Base-by-base conservation (phyloP, 23 tunicate species). In the Oikopleura dioica region DNA sequence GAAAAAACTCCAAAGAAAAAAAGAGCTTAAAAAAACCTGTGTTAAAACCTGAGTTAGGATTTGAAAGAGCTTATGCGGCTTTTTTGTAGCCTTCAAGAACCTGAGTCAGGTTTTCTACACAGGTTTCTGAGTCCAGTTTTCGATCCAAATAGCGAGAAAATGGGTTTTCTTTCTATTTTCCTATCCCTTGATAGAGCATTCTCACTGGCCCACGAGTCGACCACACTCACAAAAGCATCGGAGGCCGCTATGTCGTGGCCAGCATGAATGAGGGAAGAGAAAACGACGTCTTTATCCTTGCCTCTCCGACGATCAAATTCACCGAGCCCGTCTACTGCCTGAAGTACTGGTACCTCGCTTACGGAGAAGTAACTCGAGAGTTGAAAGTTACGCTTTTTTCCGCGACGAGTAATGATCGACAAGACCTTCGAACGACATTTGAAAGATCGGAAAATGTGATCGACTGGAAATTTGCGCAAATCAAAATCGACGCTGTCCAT, bases 391-490 rank as follows among this genome's bases (percentile, higher is more conserved):
- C 33, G 32, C 30, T 63, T 2, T 23, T 4, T 28, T 16, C 72
- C 72, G 72, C 72, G 26, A 28, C 33, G 72, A 31, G 72, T 12
- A 16, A 28, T 63, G 4, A 12, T 2, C 16, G 16, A 28, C 29
- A 28, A 63, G 72, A 63, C 33, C n/a, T n/a, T n/a, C n/a, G n/a
- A n/a, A n/a, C n/a, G n/a, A n/a, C n/a, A n/a, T n/a, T n/a, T 44
- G 9, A 9, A 9, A 44, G 16, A 44, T 9, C 9, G 16, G 55
- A 44, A 9, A 44, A 44, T 16, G 55, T 44, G 9, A 44, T 63
- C 33, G 72, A 63, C 33, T 63, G 72, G 72, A 63, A 63, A 63
- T 63, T 63, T 63, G 32, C 4, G 4, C 72, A 63, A 63, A 63
- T 44, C 16, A 44, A 9, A 9, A 9, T 44, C 16, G 55, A 44